Percentiles rank a stretch among this genome's conserved stretches.
These are phyloP conservation scores for Mya arenaria DNA, from an alignment of 1,140 invertebrate genomes.

Conservation along the genomic window DNA sequence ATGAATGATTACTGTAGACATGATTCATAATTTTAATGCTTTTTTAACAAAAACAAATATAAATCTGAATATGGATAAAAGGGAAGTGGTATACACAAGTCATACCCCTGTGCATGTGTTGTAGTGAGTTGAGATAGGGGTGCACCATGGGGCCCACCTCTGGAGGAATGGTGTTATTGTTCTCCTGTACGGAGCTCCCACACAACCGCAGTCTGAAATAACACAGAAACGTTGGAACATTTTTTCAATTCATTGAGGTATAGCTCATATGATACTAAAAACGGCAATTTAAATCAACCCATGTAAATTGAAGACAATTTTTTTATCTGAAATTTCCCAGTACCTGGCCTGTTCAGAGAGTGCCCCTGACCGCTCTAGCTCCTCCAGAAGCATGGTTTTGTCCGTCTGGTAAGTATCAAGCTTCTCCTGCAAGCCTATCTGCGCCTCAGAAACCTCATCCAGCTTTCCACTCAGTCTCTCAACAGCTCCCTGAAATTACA, in stretches of 20 bases:
- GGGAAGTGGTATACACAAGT: no score
- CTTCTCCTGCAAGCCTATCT: conserved; percentile 68
- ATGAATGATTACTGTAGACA: no score
- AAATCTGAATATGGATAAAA: no score
- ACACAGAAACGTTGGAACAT: no score
- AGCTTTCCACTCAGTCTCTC: conserved; percentile 48
- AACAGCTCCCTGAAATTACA: conserved; percentile 60
- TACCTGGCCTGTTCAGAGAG: conserved; percentile 71
- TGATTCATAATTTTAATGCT: no score
- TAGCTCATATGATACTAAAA: no score
- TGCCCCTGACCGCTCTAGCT: conserved; percentile 70
- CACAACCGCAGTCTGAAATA: conserved; percentile 38
- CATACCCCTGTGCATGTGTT: conserved; percentile 45
- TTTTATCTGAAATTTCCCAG: no score
- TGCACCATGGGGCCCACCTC: conserved; percentile 53
- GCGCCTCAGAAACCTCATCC: conserved; percentile 55
- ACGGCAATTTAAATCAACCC: no score
- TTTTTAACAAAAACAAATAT: no score
- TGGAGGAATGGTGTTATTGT: conserved; percentile 40
- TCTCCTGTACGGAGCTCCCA: conserved; percentile 17
- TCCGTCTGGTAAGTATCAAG: conserved; percentile 67
- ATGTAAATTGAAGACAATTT: no score
- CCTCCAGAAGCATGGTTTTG: conserved; percentile 71
- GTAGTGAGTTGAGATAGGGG: conserved; percentile 48
- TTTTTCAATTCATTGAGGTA: no score